Evolutionary conservation across 2,888 invertebrate genomes (phyloP).

Genomic region (Xestoiulus laeticollis): DNA sequence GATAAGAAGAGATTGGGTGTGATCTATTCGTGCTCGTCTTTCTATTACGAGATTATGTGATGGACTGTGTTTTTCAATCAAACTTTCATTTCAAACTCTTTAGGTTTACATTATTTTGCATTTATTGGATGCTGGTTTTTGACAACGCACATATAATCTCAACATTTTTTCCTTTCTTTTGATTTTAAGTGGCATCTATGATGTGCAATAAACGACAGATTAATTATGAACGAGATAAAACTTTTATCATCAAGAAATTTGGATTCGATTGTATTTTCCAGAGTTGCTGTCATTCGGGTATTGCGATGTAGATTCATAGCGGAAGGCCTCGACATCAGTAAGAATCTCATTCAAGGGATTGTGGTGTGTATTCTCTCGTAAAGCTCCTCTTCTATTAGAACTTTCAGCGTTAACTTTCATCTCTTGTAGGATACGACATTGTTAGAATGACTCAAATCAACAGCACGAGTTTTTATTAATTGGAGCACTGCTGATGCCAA

Average conservation of each 20-base stretch:
- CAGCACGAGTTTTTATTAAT: too few species aligned
- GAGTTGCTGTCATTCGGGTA: not conserved
- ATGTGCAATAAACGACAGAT: slow-evolving; percentile 37
- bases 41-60: slow-evolving; percentile 15
- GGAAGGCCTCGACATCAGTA: not conserved
- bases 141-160: slow-evolving; percentile 36
- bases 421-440: too few species aligned
- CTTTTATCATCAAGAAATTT: not conserved
- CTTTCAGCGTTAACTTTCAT: too few species aligned
- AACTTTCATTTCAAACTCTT: not conserved
- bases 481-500: too few species aligned
- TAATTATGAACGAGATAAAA: slow-evolving; percentile 6
- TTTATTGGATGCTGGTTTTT: slow-evolving; percentile 21
- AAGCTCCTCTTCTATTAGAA: too few species aligned
- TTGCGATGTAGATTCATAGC: not conserved
- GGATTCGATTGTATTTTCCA: not conserved
- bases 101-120: not conserved
- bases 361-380: not conserved
- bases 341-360: not conserved
- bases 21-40: not conserved
- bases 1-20: not conserved
- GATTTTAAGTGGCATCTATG: slow-evolving; percentile 29
- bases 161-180: slow-evolving; percentile 25
- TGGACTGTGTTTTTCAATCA: slow-evolving; percentile 9
- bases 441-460: too few species aligned